Evolutionary conservation across 2,888 invertebrate genomes (phyloP), one percentile per base, ranked within the genome.

Genomic region (Melanophora roralis): DNA sequence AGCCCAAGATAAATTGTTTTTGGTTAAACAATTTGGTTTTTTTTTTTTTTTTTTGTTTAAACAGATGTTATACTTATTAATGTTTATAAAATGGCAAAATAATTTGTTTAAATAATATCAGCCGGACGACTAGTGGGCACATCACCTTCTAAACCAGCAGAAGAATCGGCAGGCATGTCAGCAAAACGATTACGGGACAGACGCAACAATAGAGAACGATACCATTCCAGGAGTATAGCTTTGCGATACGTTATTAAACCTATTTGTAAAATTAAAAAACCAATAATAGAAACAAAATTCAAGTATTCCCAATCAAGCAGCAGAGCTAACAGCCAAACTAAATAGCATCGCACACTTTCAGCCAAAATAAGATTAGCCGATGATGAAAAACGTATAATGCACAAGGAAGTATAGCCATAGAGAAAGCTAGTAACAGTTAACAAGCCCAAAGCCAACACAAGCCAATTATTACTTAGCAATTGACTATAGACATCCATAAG

Each of bases 361-460:
- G 97, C 91, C 11, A 98, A 95, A 94, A 97, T 95, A 81, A 97
- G 92, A 2, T 96, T 96, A 0, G 97, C 97, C 1, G 98, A 97
- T 1, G 96, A 97, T 85, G 97, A 92, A 89, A 97, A 96, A 90
- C 98, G 98, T 0, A 97, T 97, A 3, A 98, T 95, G 86, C 95
- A 95, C 81, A 98, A 94, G 9, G 97, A 97, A 82, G 96, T 94
- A 89, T 96, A 98, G 89, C 97, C 97, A 91, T 98, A 98, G 90
- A 97, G 95, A 0, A 98, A 96, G 83, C 98, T 97, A 62, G 97
- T 97, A 23, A 96, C 86, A 21, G 95, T 91, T 87, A 91, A 91
- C 92, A 95, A 94, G 68, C 92, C 83, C 64, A 95, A 91, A 12
- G 95, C 94, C 65, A 94, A 84, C 12, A 93, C 85, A n/a, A 97